Evolutionary conservation across 2,113 vertebrate genomes (phyloP), one percentile per base, ranked within the genome.

Genomic region (Atherinomorus stipes): DNA sequence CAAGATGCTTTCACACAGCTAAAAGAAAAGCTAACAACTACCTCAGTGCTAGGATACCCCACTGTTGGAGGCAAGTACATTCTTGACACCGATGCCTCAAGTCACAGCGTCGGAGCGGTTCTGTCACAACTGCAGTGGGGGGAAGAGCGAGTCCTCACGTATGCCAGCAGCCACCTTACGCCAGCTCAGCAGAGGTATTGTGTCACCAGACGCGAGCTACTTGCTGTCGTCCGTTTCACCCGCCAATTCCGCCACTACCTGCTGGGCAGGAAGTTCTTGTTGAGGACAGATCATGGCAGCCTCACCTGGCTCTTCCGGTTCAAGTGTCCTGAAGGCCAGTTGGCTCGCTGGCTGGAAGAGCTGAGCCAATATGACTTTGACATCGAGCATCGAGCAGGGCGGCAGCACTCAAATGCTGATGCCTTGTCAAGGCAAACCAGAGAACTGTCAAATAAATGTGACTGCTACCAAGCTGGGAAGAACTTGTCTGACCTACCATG

Each of bases 221-320:
- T 58, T n/a, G 31, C 56, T 58, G 56, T 58, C 12, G 18, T 58
- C 11, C 56, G 28, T 21, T 58, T 58, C 31, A 58, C 56, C 16
- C 7, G 4, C 0, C 34, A 61, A 22, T 61, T 61, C 3, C 13
- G 58, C 21, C 38, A 58, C 19, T 58, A 58, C 7, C 19, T 58
- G 9, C 26, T 18, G 16, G 26, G 53, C 8, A 58, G 31, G 21
- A 58, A 58, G 31, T 38, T 58, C 16, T n/a, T 58, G 13, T 31
- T 58, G 4, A 5, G 25, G 10, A 38, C 56, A 0, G 56, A 58
- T 6, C 56, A 21, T 38, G 9, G 31, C 31, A 58, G 56, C 4
- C 56, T 58, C 19, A 58, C 56, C 31, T 58, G 56, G 31, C 56
- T 58, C 2, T 37, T 58, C n/a, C 4, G 31, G 56, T 58, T 58